These are phyloP conservation scores for Hypsibius dujardini DNA, from an alignment of 1,140 invertebrate genomes.

Conservation along the genomic window DNA sequence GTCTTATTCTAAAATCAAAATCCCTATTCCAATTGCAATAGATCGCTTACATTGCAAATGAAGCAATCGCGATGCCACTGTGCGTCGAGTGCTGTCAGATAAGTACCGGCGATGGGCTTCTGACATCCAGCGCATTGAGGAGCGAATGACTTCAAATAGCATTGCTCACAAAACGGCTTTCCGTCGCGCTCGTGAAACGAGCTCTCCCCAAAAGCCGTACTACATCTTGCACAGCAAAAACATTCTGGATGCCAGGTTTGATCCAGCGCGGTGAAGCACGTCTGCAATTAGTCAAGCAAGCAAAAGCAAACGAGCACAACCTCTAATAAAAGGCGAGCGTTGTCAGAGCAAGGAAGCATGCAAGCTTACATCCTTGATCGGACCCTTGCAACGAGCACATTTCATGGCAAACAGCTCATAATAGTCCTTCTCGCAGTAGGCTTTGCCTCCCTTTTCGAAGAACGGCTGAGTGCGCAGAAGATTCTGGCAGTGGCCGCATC, in stretches of 20 bases:
- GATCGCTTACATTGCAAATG: slow-evolving; percentile 17
- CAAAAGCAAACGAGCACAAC: background rate
- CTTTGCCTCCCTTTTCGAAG: slow-evolving; percentile 85
- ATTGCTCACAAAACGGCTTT: slow-evolving; percentile 87
- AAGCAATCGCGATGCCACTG: slow-evolving; percentile 12
- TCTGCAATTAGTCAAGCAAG: slow-evolving; percentile 44
- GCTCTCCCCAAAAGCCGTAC: slow-evolving; percentile 86
- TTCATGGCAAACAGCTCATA: slow-evolving; percentile 92
- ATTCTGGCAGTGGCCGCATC: slow-evolving; percentile 81
- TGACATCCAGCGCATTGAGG: slow-evolving; percentile 91
- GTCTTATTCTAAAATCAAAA: too few relatives aligned
- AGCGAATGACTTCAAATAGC: slow-evolving; percentile 87
- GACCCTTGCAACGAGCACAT: slow-evolving; percentile 93
- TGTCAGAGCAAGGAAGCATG: background rate
- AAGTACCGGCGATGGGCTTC: slow-evolving; percentile 66
- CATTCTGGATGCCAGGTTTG: slow-evolving; percentile 99
- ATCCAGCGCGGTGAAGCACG: slow-evolving; percentile 94
- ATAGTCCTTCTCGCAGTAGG: slow-evolving; percentile 95
- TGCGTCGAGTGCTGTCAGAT: slow-evolving; percentile 12
- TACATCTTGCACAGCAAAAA: slow-evolving; percentile 96
- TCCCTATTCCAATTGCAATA: background rate
- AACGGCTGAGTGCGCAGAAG: slow-evolving; percentile 93
- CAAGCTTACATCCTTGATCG: slow-evolving; percentile 74
- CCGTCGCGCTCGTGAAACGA: slow-evolving; percentile 93
- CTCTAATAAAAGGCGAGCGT: background rate